A percentile compares a stretch with the other conserved stretches of the same genome.
Evolutionary conservation across 2,113 vertebrate genomes (phyloP).

Genomic region (Piaya cayana): DNA sequence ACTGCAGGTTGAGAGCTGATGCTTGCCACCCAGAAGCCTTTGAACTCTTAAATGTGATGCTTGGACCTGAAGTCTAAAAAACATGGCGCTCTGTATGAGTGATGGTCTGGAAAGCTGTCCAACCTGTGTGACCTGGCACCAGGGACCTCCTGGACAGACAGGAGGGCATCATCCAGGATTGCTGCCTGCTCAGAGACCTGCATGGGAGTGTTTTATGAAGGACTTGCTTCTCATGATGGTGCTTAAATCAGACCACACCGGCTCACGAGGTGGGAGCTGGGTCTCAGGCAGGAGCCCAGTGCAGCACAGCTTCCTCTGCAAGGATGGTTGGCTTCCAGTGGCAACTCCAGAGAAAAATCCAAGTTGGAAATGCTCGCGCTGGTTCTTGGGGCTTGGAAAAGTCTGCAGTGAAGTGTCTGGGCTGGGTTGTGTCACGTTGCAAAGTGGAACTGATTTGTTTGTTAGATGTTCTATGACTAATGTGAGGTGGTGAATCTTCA

Average conservation of each 20-base stretch:
- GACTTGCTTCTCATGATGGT: neutral
- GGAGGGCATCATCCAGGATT: neutral
- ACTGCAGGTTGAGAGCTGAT: neutral
- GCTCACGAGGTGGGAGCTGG: neutral
- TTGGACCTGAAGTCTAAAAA: neutral
- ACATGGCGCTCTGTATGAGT: accelerated
- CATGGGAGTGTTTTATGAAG: neutral
- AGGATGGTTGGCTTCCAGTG: slow-evolving; percentile 1
- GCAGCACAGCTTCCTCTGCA: accelerated
- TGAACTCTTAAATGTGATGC: neutral
- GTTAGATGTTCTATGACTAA: neutral
- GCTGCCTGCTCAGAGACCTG: accelerated
- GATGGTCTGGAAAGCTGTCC: neutral
- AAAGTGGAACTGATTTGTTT: neutral
- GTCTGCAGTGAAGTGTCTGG: neutral
- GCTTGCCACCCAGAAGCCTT: neutral
- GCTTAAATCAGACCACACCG: neutral
- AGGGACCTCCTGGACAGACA: neutral
- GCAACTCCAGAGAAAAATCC: neutral
- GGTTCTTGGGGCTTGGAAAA: neutral
- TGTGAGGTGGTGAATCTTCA: neutral
- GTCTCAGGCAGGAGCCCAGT: neutral
- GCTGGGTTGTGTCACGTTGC: neutral
- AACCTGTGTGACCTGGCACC: neutral
- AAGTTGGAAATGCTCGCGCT: neutral